Conservation (phyloP, 2,888 invertebrate genomes). For the Synergus laeviventris region DNA sequence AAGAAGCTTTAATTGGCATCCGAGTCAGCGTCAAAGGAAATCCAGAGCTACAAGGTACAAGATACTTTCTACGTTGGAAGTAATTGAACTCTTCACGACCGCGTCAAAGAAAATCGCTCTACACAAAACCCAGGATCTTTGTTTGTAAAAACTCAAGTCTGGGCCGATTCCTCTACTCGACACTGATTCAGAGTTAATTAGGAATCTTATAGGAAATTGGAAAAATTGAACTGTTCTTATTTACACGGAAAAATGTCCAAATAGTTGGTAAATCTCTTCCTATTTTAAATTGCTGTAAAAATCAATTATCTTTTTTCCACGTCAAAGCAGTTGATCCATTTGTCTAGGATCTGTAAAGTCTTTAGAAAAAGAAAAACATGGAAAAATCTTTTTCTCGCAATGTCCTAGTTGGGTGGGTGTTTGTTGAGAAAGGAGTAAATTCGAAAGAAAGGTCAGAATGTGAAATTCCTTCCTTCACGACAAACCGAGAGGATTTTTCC, state of each 20-base stretch:
- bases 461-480: slow-evolving; percentile 3
- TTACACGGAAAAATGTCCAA: not conserved
- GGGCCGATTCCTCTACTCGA: not conserved
- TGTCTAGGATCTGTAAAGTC: not conserved
- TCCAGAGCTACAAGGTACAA: not conserved
- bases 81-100: slow-evolving; percentile 13
- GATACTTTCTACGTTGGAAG: slow-evolving; percentile 23
- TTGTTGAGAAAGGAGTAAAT: slow-evolving; percentile 16
- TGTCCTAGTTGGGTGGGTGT: not conserved
- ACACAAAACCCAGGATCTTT: slow-evolving; percentile 1
- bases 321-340: slow-evolving; percentile 14
- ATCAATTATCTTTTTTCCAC: not conserved
- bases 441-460: not conserved
- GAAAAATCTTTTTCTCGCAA: slow-evolving; percentile 3
- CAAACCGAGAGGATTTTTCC: slow-evolving; percentile 21
- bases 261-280: not conserved
- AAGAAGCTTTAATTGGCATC: slow-evolving; percentile 35
- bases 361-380: slow-evolving; percentile 4
- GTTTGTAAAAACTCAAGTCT: not conserved
- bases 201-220: not conserved
- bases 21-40: slow-evolving; percentile 19
- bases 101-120: slow-evolving; percentile 4
- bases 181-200: not conserved
- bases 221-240: not conserved
- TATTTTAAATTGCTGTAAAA: not conserved